phyloP scores from a whole-genome alignment of 2,113 vertebrate genomes.

The Poicephalus gulielmi region DNA sequence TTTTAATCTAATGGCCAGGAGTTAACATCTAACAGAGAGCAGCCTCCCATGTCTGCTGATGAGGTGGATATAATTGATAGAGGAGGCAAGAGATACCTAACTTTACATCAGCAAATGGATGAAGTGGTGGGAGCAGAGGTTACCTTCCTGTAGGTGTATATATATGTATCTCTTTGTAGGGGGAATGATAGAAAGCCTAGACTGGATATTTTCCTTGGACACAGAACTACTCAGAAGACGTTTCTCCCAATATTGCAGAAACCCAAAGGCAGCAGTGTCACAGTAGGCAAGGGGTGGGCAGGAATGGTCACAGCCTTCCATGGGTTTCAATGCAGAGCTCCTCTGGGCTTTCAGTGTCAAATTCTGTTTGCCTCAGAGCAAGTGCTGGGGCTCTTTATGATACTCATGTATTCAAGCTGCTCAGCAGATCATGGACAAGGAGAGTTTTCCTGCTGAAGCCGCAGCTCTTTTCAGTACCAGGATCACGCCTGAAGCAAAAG shows the following conservation, averaged over 20 bases:
- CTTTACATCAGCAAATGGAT: background rate
- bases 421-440: background rate
- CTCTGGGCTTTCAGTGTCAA: background rate
- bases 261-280: rapidly evolving
- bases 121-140: background rate
- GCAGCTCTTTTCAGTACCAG: background rate
- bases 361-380: background rate
- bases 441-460: background rate
- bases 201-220: rapidly evolving
- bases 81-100: background rate
- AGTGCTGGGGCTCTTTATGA: background rate
- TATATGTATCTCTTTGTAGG: rapidly evolving
- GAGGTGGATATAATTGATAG: background rate
- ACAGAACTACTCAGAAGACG: background rate
- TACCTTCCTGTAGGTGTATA: background rate
- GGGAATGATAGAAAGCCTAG: background rate
- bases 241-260: background rate
- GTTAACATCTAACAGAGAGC: slow-evolving; percentile 5
- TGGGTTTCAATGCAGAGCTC: background rate
- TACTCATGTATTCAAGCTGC: background rate
- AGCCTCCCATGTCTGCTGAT: background rate
- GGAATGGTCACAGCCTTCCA: rapidly evolving
- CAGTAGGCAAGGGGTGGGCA: background rate
- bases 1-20: slow-evolving; percentile 2
- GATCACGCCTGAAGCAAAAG: background rate